phyloP scores from a whole-genome alignment of 2,113 vertebrate species.

The Psittacara wagleri region DNA sequence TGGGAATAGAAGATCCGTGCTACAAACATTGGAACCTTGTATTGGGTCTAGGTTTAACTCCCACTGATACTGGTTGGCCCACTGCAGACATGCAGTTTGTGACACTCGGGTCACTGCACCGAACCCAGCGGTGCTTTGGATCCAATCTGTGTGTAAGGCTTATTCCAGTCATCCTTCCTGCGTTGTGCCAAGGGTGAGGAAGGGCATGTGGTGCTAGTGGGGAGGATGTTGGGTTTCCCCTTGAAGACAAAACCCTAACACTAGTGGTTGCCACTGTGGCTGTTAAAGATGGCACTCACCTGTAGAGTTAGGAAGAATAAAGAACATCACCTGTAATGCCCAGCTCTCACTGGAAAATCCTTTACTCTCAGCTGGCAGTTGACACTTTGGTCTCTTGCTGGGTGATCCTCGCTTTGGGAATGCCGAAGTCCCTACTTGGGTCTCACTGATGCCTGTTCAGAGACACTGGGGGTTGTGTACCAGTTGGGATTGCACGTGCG shows the following conservation, averaged over 20 bases:
- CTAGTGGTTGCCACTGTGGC: neutral
- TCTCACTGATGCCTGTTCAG: neutral
- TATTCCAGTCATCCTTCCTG: neutral
- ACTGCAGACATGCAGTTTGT: neutral
- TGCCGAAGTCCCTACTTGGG: rapidly evolving
- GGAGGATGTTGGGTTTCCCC: neutral
- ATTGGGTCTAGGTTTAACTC: neutral
- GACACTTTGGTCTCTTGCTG: neutral
- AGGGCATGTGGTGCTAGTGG: neutral
- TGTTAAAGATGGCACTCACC: neutral
- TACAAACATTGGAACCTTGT: neutral
- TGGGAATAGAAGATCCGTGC: neutral
- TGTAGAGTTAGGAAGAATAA: neutral
- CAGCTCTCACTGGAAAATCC: neutral
- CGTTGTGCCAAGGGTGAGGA: neutral
- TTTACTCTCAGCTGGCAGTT: neutral
- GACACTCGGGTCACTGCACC: neutral
- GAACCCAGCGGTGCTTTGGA: neutral
- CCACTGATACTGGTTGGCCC: neutral
- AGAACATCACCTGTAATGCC: neutral
- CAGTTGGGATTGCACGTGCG: neutral
- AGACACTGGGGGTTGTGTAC: rapidly evolving
- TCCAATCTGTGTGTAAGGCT: neutral
- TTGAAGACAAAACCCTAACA: neutral
- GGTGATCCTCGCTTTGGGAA: neutral